Base-by-base conservation (phyloP, 2,113 vertebrate species). In the Gallinago undulata region DNA sequence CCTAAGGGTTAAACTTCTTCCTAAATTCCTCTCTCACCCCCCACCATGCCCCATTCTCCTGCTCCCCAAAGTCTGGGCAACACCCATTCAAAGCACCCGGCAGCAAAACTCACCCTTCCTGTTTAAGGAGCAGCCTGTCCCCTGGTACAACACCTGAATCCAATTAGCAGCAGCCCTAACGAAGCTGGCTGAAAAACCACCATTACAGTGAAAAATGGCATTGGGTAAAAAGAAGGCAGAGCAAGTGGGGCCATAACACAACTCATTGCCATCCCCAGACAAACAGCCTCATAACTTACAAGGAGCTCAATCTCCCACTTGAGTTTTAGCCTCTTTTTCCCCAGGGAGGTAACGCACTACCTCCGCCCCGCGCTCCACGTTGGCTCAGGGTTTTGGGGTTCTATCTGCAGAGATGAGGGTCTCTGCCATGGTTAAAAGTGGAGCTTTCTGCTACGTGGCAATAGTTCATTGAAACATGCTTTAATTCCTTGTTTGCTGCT, bases 81-180 rank as follows among this genome's bases (percentile, higher is more conserved):
- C 59, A n/a, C 30, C 67, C 37, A 19, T n/a, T 75, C 60, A 67
- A 55, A 94, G 77, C 59, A 79, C 43, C 17, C 53, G 48, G 62
- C 78, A 69, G n/a, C 43, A 79, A 84, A 97, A 80, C 39, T 75
- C 66, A 13, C 43, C 57, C 11, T 43, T 74, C 47, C 62, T 84
- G 64, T 43, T 67, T 35, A 85, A 67, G 41, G 51, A 48, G 55
- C 13, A 11, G 88, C 86, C 95, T 33, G 43, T 28, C 69, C 39
- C 77, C 84, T 59, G 67, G 70, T 88, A 80, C 69, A 75, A 78
- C 41, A 39, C 87, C 73, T 41, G 51, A 87, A 94, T 96, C 80
- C 80, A 72, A 97, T 96, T 96, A 96, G 91, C 74, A 93, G 84
- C 91, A 94, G 72, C 70, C 63, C 80, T 88, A 94, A 93, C 64